These are phyloP conservation scores for Ifrita kowaldi DNA, from an alignment of 2,113 vertebrate species.

Conservation along the genomic window DNA sequence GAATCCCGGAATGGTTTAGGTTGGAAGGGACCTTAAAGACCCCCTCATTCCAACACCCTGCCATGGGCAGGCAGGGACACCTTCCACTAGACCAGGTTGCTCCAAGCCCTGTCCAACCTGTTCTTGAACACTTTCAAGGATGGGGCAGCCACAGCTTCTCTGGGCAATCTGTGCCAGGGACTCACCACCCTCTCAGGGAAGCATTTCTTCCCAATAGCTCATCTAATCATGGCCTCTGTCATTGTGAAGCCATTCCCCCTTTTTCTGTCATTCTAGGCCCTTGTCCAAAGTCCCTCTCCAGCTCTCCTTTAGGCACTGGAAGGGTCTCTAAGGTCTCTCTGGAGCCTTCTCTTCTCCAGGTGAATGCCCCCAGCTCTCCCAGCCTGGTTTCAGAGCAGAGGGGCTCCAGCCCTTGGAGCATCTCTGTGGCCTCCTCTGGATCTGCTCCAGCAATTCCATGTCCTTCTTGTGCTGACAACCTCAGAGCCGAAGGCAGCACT, in stretches of 20 bases:
- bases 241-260: not conserved
- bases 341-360: not conserved
- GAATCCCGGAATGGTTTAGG: not conserved
- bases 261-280: not conserved
- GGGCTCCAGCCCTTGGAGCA: not conserved
- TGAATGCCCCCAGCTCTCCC: not conserved
- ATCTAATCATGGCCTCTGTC: not conserved
- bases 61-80: not conserved
- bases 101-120: not conserved
- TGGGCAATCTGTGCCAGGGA: not conserved
- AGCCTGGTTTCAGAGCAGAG: not conserved
- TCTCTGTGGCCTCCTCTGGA: not conserved
- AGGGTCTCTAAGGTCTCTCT: not conserved
- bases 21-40: not conserved
- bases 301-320: not conserved
- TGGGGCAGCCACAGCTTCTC: not conserved
- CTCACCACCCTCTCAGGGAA: not conserved
- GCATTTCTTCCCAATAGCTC: not conserved
- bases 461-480: not conserved
- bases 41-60: not conserved
- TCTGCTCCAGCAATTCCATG: not conserved
- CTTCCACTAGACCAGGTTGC: not conserved
- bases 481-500: not conserved
- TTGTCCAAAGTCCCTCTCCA: not conserved
- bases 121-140: not conserved